Percentiles rank a stretch among this genome's conserved stretches.
Evolutionary conservation across 1,140 invertebrate genomes (phyloP).

Genomic region (Nomia melanderi): DNA sequence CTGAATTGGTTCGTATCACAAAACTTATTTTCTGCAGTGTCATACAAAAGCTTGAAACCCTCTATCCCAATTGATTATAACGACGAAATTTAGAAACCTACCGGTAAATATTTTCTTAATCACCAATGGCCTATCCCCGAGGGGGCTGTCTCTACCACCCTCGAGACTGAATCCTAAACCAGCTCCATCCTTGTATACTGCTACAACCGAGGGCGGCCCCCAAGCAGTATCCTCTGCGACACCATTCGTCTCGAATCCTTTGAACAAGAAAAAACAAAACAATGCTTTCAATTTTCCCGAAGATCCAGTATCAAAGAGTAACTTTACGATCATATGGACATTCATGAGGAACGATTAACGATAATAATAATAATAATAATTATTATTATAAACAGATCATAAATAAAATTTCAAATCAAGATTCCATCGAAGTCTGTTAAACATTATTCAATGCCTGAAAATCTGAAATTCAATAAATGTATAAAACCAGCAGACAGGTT

Average conservation of each 20-base stretch:
- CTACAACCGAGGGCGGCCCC: constrained; percentile 81
- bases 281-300: not conserved
- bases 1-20: too few species aligned
- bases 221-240: constrained; percentile 68
- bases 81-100: constrained; percentile 75
- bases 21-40: too few species aligned
- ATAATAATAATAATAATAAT: too few species aligned
- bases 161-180: constrained; percentile 96
- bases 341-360: too few species aligned
- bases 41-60: too few species aligned
- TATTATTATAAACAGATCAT: too few species aligned
- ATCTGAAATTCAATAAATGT: too few species aligned
- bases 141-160: constrained; percentile 93
- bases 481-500: too few species aligned
- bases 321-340: too few species aligned
- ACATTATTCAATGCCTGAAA: too few species aligned
- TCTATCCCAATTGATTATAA: not conserved
- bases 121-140: constrained; percentile 91
- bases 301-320: not conserved
- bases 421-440: too few species aligned
- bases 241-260: constrained; percentile 71
- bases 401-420: too few species aligned
- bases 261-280: not conserved
- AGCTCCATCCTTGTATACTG: constrained; percentile 91
- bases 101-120: constrained; percentile 96